Base-by-base conservation (phyloP, 2,888 invertebrate species). In the Heteromyza rotundicornis region DNA sequence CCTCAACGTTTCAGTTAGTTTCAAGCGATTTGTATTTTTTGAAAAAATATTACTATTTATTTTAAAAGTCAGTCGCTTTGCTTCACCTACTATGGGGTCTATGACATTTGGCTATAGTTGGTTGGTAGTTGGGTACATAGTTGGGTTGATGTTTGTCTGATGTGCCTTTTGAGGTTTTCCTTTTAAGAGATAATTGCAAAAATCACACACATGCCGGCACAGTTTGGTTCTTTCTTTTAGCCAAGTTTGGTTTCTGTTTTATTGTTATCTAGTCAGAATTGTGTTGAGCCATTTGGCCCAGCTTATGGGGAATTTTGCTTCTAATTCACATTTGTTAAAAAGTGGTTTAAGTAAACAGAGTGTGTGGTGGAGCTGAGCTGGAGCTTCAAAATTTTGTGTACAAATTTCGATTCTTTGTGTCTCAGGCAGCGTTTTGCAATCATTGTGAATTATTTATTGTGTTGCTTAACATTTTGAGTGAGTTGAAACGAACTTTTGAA, bases 71-170 rank as follows among this genome's bases (percentile, higher is more conserved):
- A 24, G n/a, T 53, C 14, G 23, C n/a, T 32, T 16, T 27, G 14
- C 19, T 52, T 27, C 35, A 53, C 17, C 24, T 14, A 53, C 27
- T 24, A 51, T 49, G 58, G 35, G 62, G 62, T 62, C 62, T 62
- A 54, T 58, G 62, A 62, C 62, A 62, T 56, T 60, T 54, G 12
- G 16, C 10, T n/a, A 40, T 32, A 32, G n/a, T n/a, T n/a, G n/a
- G n/a, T n/a, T n/a, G n/a, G n/a, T n/a, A n/a, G n/a, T n/a, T n/a
- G n/a, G n/a, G n/a, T n/a, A n/a, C n/a, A n/a, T n/a, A n/a, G n/a
- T n/a, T n/a, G n/a, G n/a, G n/a, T n/a, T n/a, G n/a, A n/a, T n/a
- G n/a, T n/a, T n/a, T n/a, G 27, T 10, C 27, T 7, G 27, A 5
- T 27, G 5, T 27, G 27, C n/a, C 14, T 53, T 22, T 17, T 53